A percentile compares a stretch with the other conserved stretches of the same genome.
These are phyloP conservation scores for Microctenopoma steveboyesi DNA, from an alignment of 2,797 vertebrate genomes.

Conservation along the genomic window DNA sequence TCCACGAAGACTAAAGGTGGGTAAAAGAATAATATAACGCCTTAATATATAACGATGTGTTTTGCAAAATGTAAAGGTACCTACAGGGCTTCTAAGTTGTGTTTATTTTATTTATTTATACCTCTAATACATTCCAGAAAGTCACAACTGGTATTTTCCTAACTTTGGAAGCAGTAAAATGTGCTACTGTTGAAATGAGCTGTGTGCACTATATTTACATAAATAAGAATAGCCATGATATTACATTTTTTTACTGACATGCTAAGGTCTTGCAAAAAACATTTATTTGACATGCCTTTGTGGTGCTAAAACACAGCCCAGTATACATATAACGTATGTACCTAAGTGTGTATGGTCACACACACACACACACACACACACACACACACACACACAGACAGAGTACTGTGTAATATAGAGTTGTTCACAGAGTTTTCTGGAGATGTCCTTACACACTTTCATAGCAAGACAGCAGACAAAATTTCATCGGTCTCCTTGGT, in stretches of 20 bases:
- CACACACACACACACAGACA: too few species aligned
- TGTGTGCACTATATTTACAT: not conserved
- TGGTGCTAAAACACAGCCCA: not conserved
- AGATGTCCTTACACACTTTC: too few species aligned
- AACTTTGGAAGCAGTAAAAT: not conserved
- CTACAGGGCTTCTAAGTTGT: too few species aligned
- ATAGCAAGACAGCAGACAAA: too few species aligned
- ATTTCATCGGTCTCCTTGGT: too few species aligned
- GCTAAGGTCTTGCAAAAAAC: too few species aligned
- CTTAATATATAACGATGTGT: not conserved
- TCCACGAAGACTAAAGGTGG: slow-evolving; percentile 57
- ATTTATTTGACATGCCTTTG: not conserved
- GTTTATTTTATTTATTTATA: too few species aligned
- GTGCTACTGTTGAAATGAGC: not conserved
- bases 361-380: too few species aligned
- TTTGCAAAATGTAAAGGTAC: not conserved
- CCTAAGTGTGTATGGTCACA: too few species aligned
- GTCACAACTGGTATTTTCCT: not conserved
- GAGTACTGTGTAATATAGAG: too few species aligned
- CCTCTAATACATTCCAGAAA: not conserved
- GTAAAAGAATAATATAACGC: slow-evolving; percentile 14
- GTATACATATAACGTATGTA: not conserved
- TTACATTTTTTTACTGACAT: not conserved
- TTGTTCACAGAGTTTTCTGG: too few species aligned
- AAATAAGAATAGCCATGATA: not conserved